Evolutionary conservation across 1,140 invertebrate genomes (phyloP), one percentile per base, ranked within the genome.

Genomic region (Euborellia annulipes): DNA sequence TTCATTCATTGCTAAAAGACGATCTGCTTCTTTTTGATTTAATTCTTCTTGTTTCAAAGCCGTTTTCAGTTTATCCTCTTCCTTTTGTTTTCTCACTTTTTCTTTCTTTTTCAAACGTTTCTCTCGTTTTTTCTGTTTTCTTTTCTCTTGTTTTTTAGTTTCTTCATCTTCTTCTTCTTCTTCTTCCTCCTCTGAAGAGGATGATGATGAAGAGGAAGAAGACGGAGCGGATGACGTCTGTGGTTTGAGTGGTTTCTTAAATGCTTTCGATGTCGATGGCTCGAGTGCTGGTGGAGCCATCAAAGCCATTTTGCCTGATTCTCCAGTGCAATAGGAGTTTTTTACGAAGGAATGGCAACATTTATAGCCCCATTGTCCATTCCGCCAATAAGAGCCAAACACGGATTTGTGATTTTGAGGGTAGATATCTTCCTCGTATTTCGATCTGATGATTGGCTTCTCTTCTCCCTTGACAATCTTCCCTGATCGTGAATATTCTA

Each of bases 361-460:
- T 57, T 85, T 85, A 61, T 84, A 98, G 0, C 93, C 95, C 95
- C 95, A 99, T 45, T 77, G 67, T 0, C 89, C 90, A 49, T 78
- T 75, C 51, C 75, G 75, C 92, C 93, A 98, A 61, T 73, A 97
- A 0, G 91, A 97, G 2, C 95, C 95, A 85, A 86, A 98, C 8
- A 98, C 82, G 16, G 79, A 79, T 0, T 79, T 88, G 61, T 98
- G 94, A 62, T 97, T 97, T 58, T 91, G 91, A 1, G 80, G 77
- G 50, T 79, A 77, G 11, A 92, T 71, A 67, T 98, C 94, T 68
- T 99, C 95, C 62, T 96, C 91, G 63, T 96, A 98, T 59, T 82
- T 83, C 11, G 81, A 95, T 60, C 80, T 72, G 6, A 94, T 75
- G 0, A 85, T 67, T 48, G 80, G 75, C 58, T 89, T 89, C 58